phyloP scores from a whole-genome alignment of 2,113 vertebrate genomes.

The Uria aalge region DNA sequence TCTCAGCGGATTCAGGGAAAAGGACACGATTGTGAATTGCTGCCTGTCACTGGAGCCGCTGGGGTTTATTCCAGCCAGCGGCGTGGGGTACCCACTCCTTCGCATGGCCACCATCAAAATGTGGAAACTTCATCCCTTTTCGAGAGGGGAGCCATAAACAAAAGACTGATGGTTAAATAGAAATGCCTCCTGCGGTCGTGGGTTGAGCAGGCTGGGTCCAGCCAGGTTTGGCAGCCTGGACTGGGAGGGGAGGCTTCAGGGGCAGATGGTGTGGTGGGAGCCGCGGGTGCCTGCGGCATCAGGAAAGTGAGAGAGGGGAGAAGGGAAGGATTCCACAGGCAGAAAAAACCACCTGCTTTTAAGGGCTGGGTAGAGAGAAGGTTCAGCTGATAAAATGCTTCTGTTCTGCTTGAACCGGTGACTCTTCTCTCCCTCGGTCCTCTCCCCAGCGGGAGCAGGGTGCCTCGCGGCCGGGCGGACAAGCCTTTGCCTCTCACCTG shows the following conservation, averaged over 20 bases:
- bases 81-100: neutral
- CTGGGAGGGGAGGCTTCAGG: neutral
- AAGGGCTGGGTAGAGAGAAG: neutral
- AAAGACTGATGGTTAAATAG: neutral
- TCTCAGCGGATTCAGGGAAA: neutral
- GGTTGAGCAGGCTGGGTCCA: neutral
- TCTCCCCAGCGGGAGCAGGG: neutral
- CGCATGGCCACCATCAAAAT: fast-evolving
- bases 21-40: neutral
- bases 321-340: neutral
- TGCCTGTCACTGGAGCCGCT: neutral
- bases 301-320: no score
- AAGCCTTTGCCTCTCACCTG: neutral
- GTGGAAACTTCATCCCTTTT: neutral
- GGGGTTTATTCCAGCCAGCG: neutral
- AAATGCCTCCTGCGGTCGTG: fast-evolving
- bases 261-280: no score
- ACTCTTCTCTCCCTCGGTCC: neutral
- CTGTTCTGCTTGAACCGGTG: neutral
- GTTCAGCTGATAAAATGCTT: neutral
- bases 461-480: fast-evolving
- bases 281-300: neutral
- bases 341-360: neutral
- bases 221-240: neutral
- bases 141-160: neutral